Evolutionary conservation across 2,113 vertebrate species (phyloP).

Genomic region (Protobothrops flavoviridis): DNA sequence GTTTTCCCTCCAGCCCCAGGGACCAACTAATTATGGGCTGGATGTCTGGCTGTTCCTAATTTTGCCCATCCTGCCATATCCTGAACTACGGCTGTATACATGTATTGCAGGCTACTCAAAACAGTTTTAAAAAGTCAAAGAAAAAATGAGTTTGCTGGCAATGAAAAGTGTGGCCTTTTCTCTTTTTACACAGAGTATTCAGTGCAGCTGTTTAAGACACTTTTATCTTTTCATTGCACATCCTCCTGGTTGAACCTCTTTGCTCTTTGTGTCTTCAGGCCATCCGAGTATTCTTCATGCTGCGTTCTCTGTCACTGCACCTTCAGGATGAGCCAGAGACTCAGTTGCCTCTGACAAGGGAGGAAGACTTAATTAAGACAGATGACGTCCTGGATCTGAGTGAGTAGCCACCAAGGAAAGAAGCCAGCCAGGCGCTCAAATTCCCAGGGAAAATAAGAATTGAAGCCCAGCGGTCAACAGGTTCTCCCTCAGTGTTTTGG

Average conservation of each 20-base stretch:
- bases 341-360: conserved; percentile 90
- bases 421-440: accelerated
- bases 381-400: conserved; percentile 97
- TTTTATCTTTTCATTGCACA: neutral
- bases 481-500: neutral
- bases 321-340: conserved; percentile 88
- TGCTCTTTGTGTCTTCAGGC: conserved; percentile 72
- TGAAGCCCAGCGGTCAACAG: neutral
- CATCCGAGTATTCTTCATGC: conserved; percentile 96
- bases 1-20: neutral
- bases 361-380: conserved; percentile 93
- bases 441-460: too few relatives aligned
- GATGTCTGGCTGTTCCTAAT: neutral
- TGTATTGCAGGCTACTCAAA: neutral
- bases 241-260: too few relatives aligned
- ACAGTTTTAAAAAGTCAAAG: neutral
- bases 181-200: neutral
- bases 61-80: neutral
- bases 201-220: neutral
- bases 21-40: neutral
- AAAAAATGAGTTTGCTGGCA: neutral
- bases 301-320: conserved; percentile 87
- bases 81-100: neutral
- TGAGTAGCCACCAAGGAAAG: conserved; percentile 70
- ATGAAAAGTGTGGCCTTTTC: neutral